A percentile compares a stretch with the other conserved stretches of the same genome.
Evolutionary conservation across 2,797 vertebrate species (phyloP).

Genomic region (Helostoma temminkii): DNA sequence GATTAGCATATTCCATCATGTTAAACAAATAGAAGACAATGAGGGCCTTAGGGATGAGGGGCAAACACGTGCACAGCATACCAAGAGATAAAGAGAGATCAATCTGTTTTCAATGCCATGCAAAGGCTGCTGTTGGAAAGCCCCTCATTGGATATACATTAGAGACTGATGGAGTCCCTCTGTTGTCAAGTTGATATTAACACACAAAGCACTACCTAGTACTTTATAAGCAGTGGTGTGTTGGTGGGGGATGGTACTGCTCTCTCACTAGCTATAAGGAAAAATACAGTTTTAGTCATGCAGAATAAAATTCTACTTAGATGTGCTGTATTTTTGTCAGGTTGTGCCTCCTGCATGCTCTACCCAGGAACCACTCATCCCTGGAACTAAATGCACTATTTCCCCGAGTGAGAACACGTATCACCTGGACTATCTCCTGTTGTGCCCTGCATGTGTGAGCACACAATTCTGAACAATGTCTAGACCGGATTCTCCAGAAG

Average conservation of each 20-base stretch:
- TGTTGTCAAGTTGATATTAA: slow-evolving; percentile 57
- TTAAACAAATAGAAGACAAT: slow-evolving; percentile 82
- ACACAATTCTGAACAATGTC: too few species aligned
- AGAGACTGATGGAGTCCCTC: slow-evolving; percentile 67
- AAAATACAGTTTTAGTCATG: too few species aligned
- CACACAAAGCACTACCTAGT: slow-evolving; percentile 22
- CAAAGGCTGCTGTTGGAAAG: slow-evolving; percentile 51
- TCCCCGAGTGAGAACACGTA: too few species aligned
- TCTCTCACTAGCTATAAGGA: not conserved
- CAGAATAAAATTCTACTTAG: slow-evolving; percentile 16
- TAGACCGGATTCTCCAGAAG: too few species aligned
- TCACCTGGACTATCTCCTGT: too few species aligned
- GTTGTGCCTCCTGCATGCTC: too few species aligned
- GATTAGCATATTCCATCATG: slow-evolving; percentile 83
- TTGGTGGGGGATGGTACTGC: not conserved
- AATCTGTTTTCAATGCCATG: slow-evolving; percentile 61
- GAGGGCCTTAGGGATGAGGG: slow-evolving; percentile 64
- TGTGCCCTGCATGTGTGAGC: too few species aligned
- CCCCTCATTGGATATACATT: slow-evolving; percentile 66
- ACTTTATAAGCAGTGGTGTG: slow-evolving; percentile 18
- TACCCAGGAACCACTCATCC: too few species aligned
- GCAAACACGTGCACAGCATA: slow-evolving; percentile 66
- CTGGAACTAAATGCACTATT: too few species aligned
- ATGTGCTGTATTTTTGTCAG: too few species aligned
- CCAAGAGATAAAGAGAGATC: slow-evolving; percentile 75